Percentiles rank a stretch among this genome's conserved stretches.
phyloP scores from a whole-genome alignment of 2,113 vertebrate species.

The Podilymbus podiceps region DNA sequence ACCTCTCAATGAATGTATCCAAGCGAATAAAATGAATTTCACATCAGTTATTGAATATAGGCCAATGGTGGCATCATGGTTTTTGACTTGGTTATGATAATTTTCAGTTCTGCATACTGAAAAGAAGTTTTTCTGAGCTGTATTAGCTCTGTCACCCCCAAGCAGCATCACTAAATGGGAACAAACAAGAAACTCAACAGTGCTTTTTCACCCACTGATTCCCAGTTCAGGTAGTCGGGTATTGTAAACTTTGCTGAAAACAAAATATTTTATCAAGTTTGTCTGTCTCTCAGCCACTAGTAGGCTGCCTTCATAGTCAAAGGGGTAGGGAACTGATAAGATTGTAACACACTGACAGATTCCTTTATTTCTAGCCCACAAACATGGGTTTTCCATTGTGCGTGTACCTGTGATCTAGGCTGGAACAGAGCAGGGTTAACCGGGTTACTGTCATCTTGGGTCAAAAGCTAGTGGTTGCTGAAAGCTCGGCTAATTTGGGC shows the following conservation, averaged over 20 bases:
- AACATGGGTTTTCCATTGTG: neutral
- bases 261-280: neutral
- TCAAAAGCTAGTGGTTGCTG: neutral
- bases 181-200: neutral
- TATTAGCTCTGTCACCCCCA: neutral
- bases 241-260: neutral
- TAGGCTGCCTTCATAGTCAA: neutral
- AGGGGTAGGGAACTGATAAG: neutral
- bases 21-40: neutral
- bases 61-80: neutral
- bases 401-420: neutral
- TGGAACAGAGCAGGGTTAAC: neutral
- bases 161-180: neutral
- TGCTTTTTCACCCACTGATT: neutral
- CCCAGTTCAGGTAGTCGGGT: neutral
- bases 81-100: neutral
- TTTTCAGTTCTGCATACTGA: neutral
- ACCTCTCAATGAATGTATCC: fast-evolving
- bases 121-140: neutral
- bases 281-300: neutral
- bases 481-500: neutral
- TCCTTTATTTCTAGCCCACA: neutral
- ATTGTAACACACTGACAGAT: fast-evolving
- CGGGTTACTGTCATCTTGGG: neutral
- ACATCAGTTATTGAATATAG: neutral